phyloP scores from a whole-genome alignment of 2,113 vertebrate species.

The Caretta caretta region DNA sequence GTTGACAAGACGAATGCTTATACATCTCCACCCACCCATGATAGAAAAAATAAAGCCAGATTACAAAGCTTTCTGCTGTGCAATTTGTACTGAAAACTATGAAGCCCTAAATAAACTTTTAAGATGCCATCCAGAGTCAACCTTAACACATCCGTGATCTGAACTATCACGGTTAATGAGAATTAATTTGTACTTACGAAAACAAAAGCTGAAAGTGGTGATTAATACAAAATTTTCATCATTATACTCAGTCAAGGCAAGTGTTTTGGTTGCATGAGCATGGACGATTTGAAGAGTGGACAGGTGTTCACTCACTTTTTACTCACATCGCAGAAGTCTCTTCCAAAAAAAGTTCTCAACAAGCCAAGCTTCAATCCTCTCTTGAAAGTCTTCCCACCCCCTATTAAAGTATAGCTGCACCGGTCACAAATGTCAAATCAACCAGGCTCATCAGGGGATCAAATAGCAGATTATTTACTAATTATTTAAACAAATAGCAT shows the following conservation, averaged over 20 bases:
- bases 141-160: background rate
- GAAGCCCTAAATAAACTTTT: background rate
- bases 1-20: background rate
- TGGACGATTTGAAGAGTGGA: background rate
- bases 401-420: background rate
- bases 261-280: background rate
- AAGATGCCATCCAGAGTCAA: background rate
- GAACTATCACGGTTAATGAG: background rate
- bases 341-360: background rate
- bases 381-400: background rate
- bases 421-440: background rate
- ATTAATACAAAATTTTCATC: background rate
- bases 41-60: background rate
- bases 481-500: background rate
- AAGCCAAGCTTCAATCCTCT: background rate
- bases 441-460: background rate
- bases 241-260: background rate
- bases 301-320: background rate
- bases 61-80: background rate
- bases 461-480: background rate
- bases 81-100: background rate
- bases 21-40: background rate
- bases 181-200: background rate
- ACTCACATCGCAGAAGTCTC: background rate
- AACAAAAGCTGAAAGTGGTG: background rate